Evolutionary conservation across 2,888 invertebrate species (phyloP).

Genomic region (Augiades crinisus): DNA sequence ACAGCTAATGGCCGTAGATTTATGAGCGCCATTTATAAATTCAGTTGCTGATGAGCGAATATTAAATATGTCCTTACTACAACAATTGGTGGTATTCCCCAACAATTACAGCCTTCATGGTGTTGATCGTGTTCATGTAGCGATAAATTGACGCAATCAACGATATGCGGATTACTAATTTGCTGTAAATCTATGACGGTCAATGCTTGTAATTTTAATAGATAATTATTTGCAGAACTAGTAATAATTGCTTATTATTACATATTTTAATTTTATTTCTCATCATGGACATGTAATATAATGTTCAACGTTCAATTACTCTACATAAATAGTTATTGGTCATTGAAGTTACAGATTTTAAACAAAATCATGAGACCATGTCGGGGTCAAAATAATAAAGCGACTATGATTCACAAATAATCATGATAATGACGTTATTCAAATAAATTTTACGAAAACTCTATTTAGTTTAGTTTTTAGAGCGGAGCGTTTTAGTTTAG

Average conservation of each 20-base stretch:
- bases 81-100: slow-evolving; percentile 70
- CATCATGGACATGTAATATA: not conserved
- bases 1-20: not conserved
- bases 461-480: slow-evolving; percentile 14
- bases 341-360: slow-evolving; percentile 27
- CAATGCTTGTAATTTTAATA: not conserved
- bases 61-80: slow-evolving; percentile 69
- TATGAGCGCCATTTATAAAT: slow-evolving; percentile 36
- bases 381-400: slow-evolving; percentile 34
- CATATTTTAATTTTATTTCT: not conserved
- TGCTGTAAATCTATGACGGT: slow-evolving; percentile 31
- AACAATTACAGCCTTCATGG: slow-evolving; percentile 76
- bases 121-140: slow-evolving; percentile 62
- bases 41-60: slow-evolving; percentile 51
- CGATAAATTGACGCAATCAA: slow-evolving; percentile 76
- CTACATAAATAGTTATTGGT: slow-evolving; percentile 1
- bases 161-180: slow-evolving; percentile 68
- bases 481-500: slow-evolving; percentile 17
- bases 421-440: slow-evolving; percentile 26
- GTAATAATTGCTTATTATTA: not conserved
- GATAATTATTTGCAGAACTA: too few species aligned
- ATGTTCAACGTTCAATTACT: not conserved
- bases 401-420: slow-evolving; percentile 29
- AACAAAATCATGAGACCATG: slow-evolving; percentile 33
- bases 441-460: slow-evolving; percentile 12